Evolutionary conservation across 2,888 invertebrate species (phyloP).

Genomic region (Tryphoninae sp.): DNA sequence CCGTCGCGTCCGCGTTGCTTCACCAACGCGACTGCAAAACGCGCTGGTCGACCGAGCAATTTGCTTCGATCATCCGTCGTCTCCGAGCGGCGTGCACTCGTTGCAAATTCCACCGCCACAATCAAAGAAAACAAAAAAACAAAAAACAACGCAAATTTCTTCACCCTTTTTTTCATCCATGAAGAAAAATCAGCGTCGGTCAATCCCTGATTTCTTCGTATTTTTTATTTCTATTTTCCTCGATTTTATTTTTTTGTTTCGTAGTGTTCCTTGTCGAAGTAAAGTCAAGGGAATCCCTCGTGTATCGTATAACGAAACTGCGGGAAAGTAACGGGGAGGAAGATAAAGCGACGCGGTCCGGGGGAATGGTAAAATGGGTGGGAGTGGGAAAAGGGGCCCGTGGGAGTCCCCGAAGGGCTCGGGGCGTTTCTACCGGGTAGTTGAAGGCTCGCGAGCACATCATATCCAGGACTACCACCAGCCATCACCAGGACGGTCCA

Average conservation of each 20-base stretch:
- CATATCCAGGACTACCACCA: slow-evolving; percentile 19
- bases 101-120: neutral
- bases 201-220: slow-evolving; percentile 21
- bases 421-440: slow-evolving; percentile 13
- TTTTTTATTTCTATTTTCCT: neutral
- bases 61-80: slow-evolving; percentile 49
- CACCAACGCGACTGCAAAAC: neutral
- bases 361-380: slow-evolving; percentile 10
- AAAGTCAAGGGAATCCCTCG: slow-evolving; percentile 41
- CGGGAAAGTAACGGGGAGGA: slow-evolving; percentile 4
- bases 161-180: neutral
- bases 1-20: too few relatives aligned
- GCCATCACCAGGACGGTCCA: slow-evolving; percentile 9
- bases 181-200: slow-evolving; percentile 48
- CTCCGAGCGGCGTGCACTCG: neutral
- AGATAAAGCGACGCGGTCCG: slow-evolving; percentile 18
- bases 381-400: slow-evolving; percentile 57
- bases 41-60: slow-evolving; percentile 40
- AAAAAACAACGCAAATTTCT: neutral
- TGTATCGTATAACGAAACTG: slow-evolving; percentile 59
- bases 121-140: neutral
- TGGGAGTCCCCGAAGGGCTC: slow-evolving; percentile 42
- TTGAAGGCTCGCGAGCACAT: slow-evolving; percentile 25
- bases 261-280: neutral
- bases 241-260: slow-evolving; percentile 16